Base-by-base conservation (phyloP, 2,888 invertebrate species). In the Bruchidius siliquastri region DNA sequence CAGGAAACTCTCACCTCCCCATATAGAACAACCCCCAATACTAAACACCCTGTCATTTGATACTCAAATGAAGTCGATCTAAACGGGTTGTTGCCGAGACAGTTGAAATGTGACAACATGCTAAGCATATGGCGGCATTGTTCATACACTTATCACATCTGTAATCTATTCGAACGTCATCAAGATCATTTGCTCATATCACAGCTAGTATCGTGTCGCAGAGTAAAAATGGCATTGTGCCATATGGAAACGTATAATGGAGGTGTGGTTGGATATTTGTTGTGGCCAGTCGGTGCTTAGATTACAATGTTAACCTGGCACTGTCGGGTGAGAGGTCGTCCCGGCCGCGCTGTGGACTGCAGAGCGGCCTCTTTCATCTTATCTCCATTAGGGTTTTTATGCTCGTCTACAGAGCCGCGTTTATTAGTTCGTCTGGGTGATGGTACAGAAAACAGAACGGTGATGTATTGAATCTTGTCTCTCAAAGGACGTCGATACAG, bases 351-450 rank as follows among this genome's bases (percentile, higher is more conserved):
- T 72, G 72, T 75, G 76, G 74, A 72, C 73, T 73, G 71, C 49
- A 69, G 71, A 71, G 74, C 77, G 77, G 77, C 72, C 69, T 73
- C 75, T 77, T 77, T 77, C 75, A 77, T 77, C 76, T 76, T 74
- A 77, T 77, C 77, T 77, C 75, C 75, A 77, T 77, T 77, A 77
- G 75, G 71, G 68, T 74, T 77, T 77, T 77, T 77, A 74, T 73
- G 73, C 76, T 71, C 49, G 72, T 73, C 49, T 49, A 13, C 49
- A 49, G 49, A 1, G 49, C 49, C 49, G 49, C 18, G 49, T 13
- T 49, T 49, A 49, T 49, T 49, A 13, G 6, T 49, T 49, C 6
- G 49, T 49, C 3, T 13, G 49, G 49, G 49, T 18, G 49, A 13
- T 49, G 49, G 18, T 1, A 13, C 6, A 13, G 49, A 49, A 49